phyloP scores from a whole-genome alignment of 2,113 vertebrate genomes.

The Pelusios castaneus region DNA sequence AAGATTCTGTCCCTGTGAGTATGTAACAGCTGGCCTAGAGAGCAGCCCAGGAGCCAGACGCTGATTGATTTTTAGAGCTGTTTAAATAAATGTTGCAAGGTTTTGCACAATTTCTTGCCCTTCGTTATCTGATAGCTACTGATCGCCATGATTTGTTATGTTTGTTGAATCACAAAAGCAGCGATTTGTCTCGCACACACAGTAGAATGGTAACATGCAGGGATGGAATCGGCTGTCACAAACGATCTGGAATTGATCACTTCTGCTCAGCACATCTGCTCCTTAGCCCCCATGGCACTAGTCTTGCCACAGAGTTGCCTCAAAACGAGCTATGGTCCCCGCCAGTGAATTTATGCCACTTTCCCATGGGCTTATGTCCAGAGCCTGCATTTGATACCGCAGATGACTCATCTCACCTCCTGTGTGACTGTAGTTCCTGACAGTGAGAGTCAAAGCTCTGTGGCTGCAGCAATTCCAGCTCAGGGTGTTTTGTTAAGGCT shows the following conservation, averaged over 20 bases:
- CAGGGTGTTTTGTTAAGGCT: neutral
- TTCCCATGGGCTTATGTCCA: neutral
- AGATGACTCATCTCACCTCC: neutral
- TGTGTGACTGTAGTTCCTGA: rapidly evolving
- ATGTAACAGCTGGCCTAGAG: neutral
- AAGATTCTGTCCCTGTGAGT: neutral
- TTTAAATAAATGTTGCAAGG: slow-evolving; percentile 28
- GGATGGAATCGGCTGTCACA: neutral
- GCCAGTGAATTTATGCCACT: neutral
- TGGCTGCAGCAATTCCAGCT: neutral
- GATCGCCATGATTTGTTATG: neutral
- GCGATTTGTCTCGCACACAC: neutral
- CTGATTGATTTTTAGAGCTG: neutral
- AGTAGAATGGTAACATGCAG: rapidly evolving
- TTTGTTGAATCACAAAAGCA: neutral
- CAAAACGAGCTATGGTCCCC: rapidly evolving
- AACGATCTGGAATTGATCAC: neutral
- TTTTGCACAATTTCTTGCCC: neutral
- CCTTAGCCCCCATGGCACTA: rapidly evolving
- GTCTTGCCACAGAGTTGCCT: rapidly evolving
- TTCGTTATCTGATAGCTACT: neutral
- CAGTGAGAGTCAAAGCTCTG: neutral
- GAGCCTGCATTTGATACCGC: neutral
- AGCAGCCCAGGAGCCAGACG: neutral
- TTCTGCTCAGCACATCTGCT: rapidly evolving